Percentiles rank a stretch among this genome's conserved stretches.
These are phyloP conservation scores for Sipha flava DNA, from an alignment of 1,140 invertebrate species.

Conservation along the genomic window DNA sequence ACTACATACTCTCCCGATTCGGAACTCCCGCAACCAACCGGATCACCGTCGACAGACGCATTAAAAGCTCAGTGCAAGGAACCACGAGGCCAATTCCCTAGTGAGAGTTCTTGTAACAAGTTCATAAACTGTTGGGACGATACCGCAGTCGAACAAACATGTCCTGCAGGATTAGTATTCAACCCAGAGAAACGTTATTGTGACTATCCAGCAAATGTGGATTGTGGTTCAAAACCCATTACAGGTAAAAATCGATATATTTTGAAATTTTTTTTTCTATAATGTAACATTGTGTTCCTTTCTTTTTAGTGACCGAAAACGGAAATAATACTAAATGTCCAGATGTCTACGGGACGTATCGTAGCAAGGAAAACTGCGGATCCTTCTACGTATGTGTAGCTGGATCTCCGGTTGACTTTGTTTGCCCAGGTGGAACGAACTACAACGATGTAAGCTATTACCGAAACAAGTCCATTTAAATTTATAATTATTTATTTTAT, in stretches of 20 bases:
- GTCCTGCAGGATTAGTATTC: slow-evolving; percentile 54
- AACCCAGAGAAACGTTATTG: slow-evolving; percentile 47
- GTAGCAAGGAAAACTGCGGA: slow-evolving; percentile 54
- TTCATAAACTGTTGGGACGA: slow-evolving; percentile 66
- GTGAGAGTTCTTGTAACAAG: slow-evolving; percentile 51
- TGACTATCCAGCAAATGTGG: slow-evolving; percentile 55
- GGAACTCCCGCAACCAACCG: background rate
- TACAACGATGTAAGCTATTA: slow-evolving; percentile 53
- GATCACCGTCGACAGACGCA: background rate
- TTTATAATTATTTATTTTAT: background rate
- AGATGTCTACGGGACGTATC: slow-evolving; percentile 48
- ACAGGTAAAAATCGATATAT: background rate
- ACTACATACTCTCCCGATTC: slow-evolving; percentile 16
- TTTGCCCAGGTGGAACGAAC: slow-evolving; percentile 52
- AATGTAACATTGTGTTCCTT: background rate
- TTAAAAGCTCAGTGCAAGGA: slow-evolving; percentile 37
- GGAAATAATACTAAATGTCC: slow-evolving; percentile 33
- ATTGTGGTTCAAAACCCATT: slow-evolving; percentile 50
- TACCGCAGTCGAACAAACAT: slow-evolving; percentile 54
- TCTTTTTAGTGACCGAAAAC: background rate
- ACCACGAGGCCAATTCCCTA: slow-evolving; percentile 52
- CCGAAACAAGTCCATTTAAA: background rate
- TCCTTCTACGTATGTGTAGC: slow-evolving; percentile 56
- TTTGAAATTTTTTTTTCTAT: background rate
- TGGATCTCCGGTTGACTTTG: slow-evolving; percentile 52